Evolutionary conservation across 2,888 invertebrate genomes (phyloP).

Genomic region (Dichetophora obliterata): DNA sequence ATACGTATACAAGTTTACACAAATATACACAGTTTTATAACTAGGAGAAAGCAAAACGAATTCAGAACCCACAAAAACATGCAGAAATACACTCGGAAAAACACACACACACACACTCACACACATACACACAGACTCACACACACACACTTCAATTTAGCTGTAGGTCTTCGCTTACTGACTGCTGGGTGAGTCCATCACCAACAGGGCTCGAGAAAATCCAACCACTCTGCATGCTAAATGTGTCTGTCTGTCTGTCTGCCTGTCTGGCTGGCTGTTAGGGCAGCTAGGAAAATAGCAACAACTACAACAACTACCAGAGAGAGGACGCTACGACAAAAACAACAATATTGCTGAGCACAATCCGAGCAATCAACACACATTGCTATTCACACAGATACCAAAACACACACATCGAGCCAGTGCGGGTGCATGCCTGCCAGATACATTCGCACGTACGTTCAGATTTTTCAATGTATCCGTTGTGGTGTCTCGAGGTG

Average conservation of each 20-base stretch:
- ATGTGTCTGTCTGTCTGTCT: constrained; percentile 12
- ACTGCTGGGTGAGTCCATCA: constrained; percentile 48
- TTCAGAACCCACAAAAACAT: background rate
- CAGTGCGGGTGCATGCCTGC: constrained; percentile 47
- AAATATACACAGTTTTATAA: constrained; percentile 17
- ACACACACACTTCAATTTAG: constrained; percentile 38
- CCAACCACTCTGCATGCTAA: constrained; percentile 31
- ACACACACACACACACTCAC: constrained; percentile 1
- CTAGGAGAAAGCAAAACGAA: constrained; percentile 23
- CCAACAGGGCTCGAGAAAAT: constrained; percentile 10
- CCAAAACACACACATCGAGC: background rate
- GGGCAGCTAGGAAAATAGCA: constrained; percentile 42
- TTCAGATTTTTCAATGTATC: constrained; percentile 49
- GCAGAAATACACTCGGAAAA: background rate
- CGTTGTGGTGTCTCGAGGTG: constrained; percentile 61
- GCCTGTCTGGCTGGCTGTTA: constrained; percentile 26
- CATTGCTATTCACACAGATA: background rate
- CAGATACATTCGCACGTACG: constrained; percentile 36
- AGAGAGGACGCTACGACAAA: too few species aligned
- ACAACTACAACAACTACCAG: constrained; percentile 41
- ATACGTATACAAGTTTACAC: background rate
- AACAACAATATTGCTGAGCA: constrained; percentile 9
- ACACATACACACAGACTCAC: background rate
- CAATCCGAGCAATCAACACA: constrained; percentile 38
- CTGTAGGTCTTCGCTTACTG: constrained; percentile 63